Evolutionary conservation across 2,888 invertebrate genomes (phyloP).

Genomic region (Harmothoe impar): DNA sequence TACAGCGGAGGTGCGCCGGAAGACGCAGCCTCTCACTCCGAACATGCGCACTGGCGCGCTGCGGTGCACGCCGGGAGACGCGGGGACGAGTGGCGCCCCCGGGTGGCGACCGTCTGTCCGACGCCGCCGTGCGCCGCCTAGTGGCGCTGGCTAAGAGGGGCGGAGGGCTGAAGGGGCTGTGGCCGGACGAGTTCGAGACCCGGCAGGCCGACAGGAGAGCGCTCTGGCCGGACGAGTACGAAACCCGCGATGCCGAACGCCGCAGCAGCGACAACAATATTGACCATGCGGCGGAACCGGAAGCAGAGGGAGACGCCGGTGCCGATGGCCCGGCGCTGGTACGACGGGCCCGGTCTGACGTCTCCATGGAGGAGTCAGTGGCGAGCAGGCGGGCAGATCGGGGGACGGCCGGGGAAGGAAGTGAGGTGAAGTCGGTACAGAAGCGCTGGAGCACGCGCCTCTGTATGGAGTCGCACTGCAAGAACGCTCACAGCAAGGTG

Average conservation of each 20-base stretch:
- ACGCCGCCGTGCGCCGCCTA: background rate
- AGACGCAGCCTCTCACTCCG: background rate
- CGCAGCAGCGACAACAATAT: background rate
- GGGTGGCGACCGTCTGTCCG: background rate
- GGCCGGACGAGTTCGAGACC: constrained; percentile 65
- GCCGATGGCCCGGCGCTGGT: background rate
- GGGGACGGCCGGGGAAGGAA: background rate
- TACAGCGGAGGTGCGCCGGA: background rate
- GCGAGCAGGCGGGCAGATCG: background rate
- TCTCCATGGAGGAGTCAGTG: background rate
- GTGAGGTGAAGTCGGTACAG: constrained; percentile 27
- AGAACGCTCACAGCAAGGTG: constrained; percentile 60
- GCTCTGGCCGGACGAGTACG: constrained; percentile 63
- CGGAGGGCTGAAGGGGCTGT: constrained; percentile 32
- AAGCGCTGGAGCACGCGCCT: constrained; percentile 64
- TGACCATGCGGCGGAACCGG: background rate
- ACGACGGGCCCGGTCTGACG: constrained; percentile 30
- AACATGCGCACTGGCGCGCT: background rate
- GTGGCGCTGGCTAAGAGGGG: background rate
- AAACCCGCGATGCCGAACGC: constrained; percentile 33
- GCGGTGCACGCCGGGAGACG: background rate
- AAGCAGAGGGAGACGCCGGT: constrained; percentile 2
- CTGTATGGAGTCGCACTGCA: constrained; percentile 64
- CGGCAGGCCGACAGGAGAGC: constrained; percentile 34
- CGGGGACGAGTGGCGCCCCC: background rate